Conservation (phyloP, 2,113 vertebrate species). For the Talpa occidentalis region DNA sequence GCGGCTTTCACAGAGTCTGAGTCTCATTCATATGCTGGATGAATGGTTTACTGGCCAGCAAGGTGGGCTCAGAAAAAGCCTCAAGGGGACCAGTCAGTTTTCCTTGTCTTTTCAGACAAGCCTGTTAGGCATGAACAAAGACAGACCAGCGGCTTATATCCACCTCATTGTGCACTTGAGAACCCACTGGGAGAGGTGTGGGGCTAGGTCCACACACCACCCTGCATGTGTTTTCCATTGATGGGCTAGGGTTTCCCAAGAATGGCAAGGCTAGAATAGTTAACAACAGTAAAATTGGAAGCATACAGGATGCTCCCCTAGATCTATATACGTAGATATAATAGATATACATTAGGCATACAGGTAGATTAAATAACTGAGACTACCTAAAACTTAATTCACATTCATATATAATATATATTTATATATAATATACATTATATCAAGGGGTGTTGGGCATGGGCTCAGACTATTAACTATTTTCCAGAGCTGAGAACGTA, state of each 20-base stretch:
- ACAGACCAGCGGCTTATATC: conserved; percentile 28
- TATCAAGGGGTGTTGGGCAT: neutral
- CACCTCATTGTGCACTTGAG: neutral
- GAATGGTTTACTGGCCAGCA: neutral
- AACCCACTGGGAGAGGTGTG: neutral
- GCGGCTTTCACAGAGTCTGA: neutral
- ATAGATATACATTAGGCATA: neutral
- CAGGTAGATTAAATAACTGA: neutral
- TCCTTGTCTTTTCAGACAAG: neutral
- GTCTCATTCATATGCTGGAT: neutral
- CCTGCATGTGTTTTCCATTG: neutral
- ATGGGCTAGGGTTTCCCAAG: neutral
- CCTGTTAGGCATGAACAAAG: conserved; percentile 24
- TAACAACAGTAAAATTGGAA: neutral
- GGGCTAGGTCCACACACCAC: too few relatives aligned
- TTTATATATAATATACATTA: too few relatives aligned
- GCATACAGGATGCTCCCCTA: neutral
- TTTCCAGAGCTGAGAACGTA: neutral
- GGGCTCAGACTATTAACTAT: neutral
- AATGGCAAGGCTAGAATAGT: neutral
- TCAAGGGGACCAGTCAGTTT: neutral
- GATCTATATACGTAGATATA: too few relatives aligned
- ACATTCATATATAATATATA: neutral
- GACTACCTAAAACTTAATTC: neutral
- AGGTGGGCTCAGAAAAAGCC: neutral